Conservation (phyloP, 2,113 vertebrate genomes). For the Conger conger region DNA sequence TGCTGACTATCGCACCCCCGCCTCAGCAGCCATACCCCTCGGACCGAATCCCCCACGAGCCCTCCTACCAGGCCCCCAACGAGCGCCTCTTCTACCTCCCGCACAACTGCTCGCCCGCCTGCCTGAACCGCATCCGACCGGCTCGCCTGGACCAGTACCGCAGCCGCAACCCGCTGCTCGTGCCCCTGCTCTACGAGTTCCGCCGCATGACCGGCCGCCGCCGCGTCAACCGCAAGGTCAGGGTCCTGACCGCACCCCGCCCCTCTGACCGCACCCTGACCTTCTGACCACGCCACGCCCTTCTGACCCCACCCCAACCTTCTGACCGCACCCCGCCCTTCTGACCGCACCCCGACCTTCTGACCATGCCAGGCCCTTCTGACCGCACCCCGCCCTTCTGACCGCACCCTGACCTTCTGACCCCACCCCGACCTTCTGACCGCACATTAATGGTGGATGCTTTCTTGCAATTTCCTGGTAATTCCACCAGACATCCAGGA, state of each 20-base stretch:
- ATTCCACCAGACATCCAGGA: no score
- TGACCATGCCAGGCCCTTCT: no score
- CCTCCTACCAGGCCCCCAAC: conserved; percentile 83
- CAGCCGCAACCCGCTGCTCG: conserved; percentile 88
- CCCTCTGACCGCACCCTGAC: background rate
- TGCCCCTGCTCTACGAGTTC: conserved; percentile 91
- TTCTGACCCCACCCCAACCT: no score
- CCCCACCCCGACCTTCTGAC: background rate
- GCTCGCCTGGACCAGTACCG: conserved; percentile 69
- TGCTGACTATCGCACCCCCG: conserved; percentile 53
- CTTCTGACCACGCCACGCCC: background rate
- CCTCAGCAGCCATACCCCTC: conserved; percentile 49
- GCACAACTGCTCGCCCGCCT: conserved; percentile 80
- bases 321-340: background rate
- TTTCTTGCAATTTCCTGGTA: no score
- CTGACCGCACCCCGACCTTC: no score
- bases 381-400: no score
- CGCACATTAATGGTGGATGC: no score
- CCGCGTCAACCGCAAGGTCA: conserved; percentile 87
- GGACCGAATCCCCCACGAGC: conserved; percentile 79
- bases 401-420: background rate
- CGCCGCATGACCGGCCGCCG: conserved; percentile 90
- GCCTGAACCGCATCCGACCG: conserved; percentile 81
- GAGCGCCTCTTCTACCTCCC: conserved; percentile 91
- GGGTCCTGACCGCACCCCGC: no score